These are phyloP conservation scores for Lymantria dispar DNA, from an alignment of 2,888 invertebrate genomes.

Conservation along the genomic window DNA sequence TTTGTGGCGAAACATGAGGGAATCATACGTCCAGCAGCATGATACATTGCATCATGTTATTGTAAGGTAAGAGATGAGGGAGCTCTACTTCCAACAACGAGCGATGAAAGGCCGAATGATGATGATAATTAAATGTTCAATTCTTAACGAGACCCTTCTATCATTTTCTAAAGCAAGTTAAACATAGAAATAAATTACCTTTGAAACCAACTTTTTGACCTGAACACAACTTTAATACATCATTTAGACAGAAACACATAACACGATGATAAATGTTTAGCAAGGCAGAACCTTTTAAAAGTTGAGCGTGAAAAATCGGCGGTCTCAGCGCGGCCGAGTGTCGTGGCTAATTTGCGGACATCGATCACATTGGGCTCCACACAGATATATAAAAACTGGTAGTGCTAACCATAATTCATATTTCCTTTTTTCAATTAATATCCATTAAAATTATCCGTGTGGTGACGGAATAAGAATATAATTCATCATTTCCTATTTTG, in stretches of 20 bases:
- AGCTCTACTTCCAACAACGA: too few relatives aligned
- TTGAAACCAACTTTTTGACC: constrained; percentile 12
- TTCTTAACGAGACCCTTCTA: neutral
- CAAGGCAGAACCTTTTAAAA: constrained; percentile 55
- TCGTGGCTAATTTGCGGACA: constrained; percentile 59
- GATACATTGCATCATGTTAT: too few relatives aligned
- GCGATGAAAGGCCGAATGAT: too few relatives aligned
- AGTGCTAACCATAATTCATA: constrained; percentile 1
- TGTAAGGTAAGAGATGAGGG: too few relatives aligned
- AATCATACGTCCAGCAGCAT: too few relatives aligned
- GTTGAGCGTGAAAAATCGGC: constrained; percentile 59
- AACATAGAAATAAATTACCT: neutral
- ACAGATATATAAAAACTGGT: constrained; percentile 24
- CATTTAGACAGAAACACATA: constrained; percentile 31
- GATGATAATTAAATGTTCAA: too few relatives aligned
- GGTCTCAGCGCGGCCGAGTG: constrained; percentile 38
- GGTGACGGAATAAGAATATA: too few relatives aligned
- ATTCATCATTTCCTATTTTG: too few relatives aligned
- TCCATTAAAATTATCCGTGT: too few relatives aligned
- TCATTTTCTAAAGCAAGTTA: neutral
- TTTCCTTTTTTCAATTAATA: neutral
- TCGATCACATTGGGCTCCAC: constrained; percentile 44
- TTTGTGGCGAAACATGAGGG: too few relatives aligned
- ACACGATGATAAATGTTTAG: constrained; percentile 35
- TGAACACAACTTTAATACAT: constrained; percentile 21